These are phyloP conservation scores for Enoplosus armatus DNA, from an alignment of 2,797 vertebrate genomes.

Conservation along the genomic window DNA sequence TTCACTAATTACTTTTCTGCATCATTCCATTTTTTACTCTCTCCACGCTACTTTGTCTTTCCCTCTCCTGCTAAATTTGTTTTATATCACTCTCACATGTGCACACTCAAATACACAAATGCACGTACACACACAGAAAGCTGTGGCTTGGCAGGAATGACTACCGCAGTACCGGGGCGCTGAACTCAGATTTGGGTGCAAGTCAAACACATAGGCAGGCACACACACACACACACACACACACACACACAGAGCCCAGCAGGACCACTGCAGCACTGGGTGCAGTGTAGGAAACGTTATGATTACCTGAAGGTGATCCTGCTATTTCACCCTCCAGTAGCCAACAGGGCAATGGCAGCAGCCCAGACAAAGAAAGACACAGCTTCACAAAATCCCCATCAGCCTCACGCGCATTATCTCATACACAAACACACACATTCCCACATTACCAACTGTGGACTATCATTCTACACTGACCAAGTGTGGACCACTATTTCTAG, in stretches of 20 bases:
- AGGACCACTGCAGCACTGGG: constrained; percentile 60
- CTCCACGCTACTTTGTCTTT: constrained; percentile 26
- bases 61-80: constrained; percentile 27
- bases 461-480: not conserved
- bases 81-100: constrained; percentile 14
- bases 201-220: constrained; percentile 36
- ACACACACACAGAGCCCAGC: constrained; percentile 18
- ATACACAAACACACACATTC: not conserved
- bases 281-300: constrained; percentile 59
- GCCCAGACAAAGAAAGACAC: constrained; percentile 8
- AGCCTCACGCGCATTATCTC: not conserved
- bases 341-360: constrained; percentile 21
- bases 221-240: constrained; percentile 14
- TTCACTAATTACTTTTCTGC: constrained; percentile 34
- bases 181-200: constrained; percentile 61
- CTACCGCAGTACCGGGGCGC: constrained; percentile 57
- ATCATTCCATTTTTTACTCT: constrained; percentile 26
- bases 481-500: not conserved
- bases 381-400: not conserved
- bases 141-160: constrained; percentile 55
- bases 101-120: not conserved
- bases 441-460: not conserved
- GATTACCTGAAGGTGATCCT: constrained; percentile 72
- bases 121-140: constrained; percentile 26
- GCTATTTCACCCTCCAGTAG: constrained; percentile 62